Conservation (phyloP, 2,797 vertebrate genomes). For the Fistularia tabacaria region DNA sequence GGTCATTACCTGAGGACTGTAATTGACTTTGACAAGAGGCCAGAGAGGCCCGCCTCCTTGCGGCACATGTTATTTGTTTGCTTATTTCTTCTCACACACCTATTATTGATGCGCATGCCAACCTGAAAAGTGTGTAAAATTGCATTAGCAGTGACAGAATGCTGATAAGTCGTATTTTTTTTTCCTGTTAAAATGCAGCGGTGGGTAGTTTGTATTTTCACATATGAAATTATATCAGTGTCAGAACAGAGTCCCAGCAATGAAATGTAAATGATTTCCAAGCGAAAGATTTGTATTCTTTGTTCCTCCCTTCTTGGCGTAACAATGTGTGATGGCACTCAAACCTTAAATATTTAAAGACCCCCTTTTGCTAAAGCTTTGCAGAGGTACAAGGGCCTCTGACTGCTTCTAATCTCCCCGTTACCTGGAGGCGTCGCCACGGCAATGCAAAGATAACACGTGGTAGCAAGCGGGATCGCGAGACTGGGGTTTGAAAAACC, state of each 20-base stretch:
- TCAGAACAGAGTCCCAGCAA: slow-evolving; percentile 31
- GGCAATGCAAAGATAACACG: slow-evolving; percentile 53
- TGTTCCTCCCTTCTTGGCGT: slow-evolving; percentile 55
- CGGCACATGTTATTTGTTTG: slow-evolving; percentile 83
- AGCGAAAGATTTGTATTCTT: slow-evolving; percentile 66
- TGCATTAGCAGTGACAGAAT: slow-evolving; percentile 10
- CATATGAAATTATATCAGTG: slow-evolving; percentile 36
- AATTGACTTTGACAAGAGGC: slow-evolving; percentile 92
- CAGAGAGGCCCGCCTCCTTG: slow-evolving; percentile 63
- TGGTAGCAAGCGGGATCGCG: slow-evolving; percentile 51
- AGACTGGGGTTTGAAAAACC: slow-evolving; percentile 27
- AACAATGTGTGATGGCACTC: slow-evolving; percentile 64
- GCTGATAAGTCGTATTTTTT: slow-evolving; percentile 9
- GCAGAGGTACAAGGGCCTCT: slow-evolving; percentile 59
- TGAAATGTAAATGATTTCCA: slow-evolving; percentile 71
- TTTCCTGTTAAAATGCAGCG: not conserved
- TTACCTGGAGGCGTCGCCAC: slow-evolving; percentile 72
- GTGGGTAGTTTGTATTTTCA: slow-evolving; percentile 21
- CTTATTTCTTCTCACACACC: slow-evolving; percentile 64
- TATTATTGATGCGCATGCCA: slow-evolving; percentile 10
- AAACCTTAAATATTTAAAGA: slow-evolving; percentile 81
- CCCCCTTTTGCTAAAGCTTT: slow-evolving; percentile 67
- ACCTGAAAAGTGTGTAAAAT: slow-evolving; percentile 9
- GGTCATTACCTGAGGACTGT: slow-evolving; percentile 91
- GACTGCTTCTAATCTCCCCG: slow-evolving; percentile 73